These are phyloP conservation scores for Drosophila lacicola DNA, from an alignment of 2,888 invertebrate genomes.

Conservation along the genomic window DNA sequence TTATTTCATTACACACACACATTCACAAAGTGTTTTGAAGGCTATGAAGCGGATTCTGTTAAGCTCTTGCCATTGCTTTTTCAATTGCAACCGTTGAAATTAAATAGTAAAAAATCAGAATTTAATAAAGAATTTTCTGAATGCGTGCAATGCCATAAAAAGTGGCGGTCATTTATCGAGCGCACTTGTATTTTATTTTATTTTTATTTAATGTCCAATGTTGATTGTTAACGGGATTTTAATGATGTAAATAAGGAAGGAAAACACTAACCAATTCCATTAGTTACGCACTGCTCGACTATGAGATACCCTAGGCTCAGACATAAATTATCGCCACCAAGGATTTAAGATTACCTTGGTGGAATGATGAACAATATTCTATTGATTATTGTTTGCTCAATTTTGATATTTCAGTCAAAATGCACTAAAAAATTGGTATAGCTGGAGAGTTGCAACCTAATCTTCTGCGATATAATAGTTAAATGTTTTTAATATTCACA, in stretches of 20 bases:
- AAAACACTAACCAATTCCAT: conserved; percentile 4
- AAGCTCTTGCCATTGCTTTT: conserved; percentile 2
- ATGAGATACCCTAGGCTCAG: not conserved
- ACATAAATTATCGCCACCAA: not conserved
- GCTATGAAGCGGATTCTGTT: conserved; percentile 24
- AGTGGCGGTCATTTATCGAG: conserved; percentile 22
- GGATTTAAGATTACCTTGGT: no score
- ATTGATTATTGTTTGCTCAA: no score
- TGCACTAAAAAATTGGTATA: no score
- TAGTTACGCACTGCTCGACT: not conserved
- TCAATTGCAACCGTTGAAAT: conserved; percentile 2
- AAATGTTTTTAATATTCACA: no score
- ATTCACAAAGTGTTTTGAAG: conserved; percentile 1
- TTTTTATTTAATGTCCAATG: conserved; percentile 1
- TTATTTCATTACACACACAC: conserved; percentile 41
- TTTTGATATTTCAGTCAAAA: no score
- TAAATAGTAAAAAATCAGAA: conserved; percentile 10
- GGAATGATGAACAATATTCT: no score
- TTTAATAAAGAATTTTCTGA: conserved; percentile 15
- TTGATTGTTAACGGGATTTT: conserved; percentile 47
- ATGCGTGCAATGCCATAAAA: not conserved
- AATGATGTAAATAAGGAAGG: conserved; percentile 46
- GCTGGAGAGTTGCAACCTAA: no score
- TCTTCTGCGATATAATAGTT: no score
- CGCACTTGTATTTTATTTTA: conserved; percentile 3